phyloP scores from a whole-genome alignment of 2,797 vertebrate genomes.

The Chanos chanos region DNA sequence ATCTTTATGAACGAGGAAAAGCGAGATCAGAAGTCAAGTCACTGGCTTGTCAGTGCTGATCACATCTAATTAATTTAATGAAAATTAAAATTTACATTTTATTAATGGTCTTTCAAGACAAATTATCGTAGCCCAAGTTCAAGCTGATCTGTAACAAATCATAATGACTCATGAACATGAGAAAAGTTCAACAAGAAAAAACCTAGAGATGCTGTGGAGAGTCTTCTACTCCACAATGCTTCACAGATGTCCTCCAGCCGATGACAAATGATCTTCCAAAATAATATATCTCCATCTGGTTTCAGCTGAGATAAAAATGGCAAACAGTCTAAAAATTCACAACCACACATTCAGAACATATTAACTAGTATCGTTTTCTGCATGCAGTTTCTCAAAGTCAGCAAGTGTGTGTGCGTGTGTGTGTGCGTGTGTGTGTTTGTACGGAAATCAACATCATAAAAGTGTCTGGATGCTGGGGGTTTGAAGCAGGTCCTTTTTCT shows the following conservation, averaged over 20 bases:
- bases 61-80: conserved; percentile 13
- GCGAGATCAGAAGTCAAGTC: not conserved
- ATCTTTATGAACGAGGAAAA: too few relatives aligned
- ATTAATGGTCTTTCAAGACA: conserved; percentile 18
- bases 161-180: conserved; percentile 21
- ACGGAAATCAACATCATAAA: conserved; percentile 24
- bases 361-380: conserved; percentile 32
- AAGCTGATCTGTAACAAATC: conserved; percentile 26
- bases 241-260: conserved; percentile 35
- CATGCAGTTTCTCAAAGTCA: conserved; percentile 30
- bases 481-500: conserved; percentile 4
- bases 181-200: conserved; percentile 17
- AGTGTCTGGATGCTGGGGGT: conserved; percentile 26
- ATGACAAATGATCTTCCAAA: conserved; percentile 40
- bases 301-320: conserved; percentile 34
- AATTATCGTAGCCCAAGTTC: conserved; percentile 16
- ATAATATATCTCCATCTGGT: conserved; percentile 43
- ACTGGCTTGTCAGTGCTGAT: conserved; percentile 6
- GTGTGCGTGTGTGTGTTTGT: conserved; percentile 4
- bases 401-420: conserved; percentile 4
- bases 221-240: conserved; percentile 20
- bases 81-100: conserved; percentile 18
- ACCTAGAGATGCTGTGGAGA: conserved; percentile 1
- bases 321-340: conserved; percentile 21
- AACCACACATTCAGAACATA: conserved; percentile 35